Conservation (phyloP, 92 coral and sea anemone genomes). For the Phymanthus crucifer region DNA sequence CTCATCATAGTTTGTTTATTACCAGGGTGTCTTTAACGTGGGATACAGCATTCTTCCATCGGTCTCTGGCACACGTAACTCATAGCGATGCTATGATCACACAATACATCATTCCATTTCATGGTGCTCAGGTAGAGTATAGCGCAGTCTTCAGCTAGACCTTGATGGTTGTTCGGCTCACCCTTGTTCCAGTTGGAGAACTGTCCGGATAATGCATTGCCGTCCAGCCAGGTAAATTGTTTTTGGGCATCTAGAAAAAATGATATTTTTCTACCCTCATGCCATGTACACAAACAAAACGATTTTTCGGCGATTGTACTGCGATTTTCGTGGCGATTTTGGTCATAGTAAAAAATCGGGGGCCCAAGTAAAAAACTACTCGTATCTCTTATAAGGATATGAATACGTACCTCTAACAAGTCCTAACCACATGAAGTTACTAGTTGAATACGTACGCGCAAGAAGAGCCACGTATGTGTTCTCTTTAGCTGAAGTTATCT, state of each 20-base stretch:
- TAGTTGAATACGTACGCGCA: background rate
- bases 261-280: no score
- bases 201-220: slow-evolving; percentile 3
- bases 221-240: slow-evolving; percentile 15
- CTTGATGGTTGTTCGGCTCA: slow-evolving; percentile 1
- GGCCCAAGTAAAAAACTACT: no score
- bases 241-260: background rate
- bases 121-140: background rate
- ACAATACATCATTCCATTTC: background rate
- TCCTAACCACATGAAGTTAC: background rate
- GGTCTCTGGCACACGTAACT: background rate
- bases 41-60: background rate
- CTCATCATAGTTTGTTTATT: no score
- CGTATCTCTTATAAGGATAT: no score
- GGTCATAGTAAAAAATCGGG: no score
- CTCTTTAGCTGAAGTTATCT: slow-evolving; percentile 13
- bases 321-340: no score
- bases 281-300: no score
- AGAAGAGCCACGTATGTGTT: slow-evolving; percentile 7
- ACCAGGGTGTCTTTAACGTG: no score
- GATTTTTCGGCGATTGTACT: no score
- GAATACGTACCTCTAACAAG: background rate
- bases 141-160: slow-evolving; percentile 2
- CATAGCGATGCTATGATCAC: background rate
- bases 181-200: background rate